Percentiles rank a stretch among this genome's conserved stretches.
Conservation (phyloP, 2,888 invertebrate species). For the Chouioia cunea region DNA sequence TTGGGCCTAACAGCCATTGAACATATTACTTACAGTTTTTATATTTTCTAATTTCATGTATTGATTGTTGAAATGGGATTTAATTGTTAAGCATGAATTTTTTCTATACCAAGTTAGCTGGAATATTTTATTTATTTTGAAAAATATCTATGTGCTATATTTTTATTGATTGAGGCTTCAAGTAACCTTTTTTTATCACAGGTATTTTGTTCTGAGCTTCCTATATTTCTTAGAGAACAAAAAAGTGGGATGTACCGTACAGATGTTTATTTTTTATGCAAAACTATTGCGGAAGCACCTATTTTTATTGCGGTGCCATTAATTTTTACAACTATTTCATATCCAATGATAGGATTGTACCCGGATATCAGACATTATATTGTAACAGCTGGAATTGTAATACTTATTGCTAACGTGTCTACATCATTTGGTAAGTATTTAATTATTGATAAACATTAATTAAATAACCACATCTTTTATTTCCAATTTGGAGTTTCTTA, state of each 20-base stretch:
- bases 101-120: too few species aligned
- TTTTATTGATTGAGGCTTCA: too few species aligned
- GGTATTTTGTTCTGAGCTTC: constrained; percentile 92
- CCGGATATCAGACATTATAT: constrained; percentile 79
- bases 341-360: constrained; percentile 91
- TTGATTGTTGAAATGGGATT: too few species aligned
- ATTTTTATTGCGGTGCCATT: constrained; percentile 86
- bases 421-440: constrained; percentile 83
- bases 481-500: too few species aligned
- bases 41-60: too few species aligned
- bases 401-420: constrained; percentile 89
- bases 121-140: too few species aligned
- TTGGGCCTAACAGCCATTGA: too few species aligned
- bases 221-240: constrained; percentile 90
- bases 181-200: constrained; percentile 59
- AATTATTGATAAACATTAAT: neutral
- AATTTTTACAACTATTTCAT: constrained; percentile 84
- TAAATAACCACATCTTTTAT: too few species aligned
- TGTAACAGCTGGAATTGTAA: constrained; percentile 79
- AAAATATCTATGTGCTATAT: too few species aligned
- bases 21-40: too few species aligned
- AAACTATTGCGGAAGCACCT: constrained; percentile 90
- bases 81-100: too few species aligned
- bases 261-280: constrained; percentile 91
- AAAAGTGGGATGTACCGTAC: constrained; percentile 91